These are phyloP conservation scores for Autographa pulchrina DNA, from an alignment of 2,888 invertebrate species.

Conservation along the genomic window DNA sequence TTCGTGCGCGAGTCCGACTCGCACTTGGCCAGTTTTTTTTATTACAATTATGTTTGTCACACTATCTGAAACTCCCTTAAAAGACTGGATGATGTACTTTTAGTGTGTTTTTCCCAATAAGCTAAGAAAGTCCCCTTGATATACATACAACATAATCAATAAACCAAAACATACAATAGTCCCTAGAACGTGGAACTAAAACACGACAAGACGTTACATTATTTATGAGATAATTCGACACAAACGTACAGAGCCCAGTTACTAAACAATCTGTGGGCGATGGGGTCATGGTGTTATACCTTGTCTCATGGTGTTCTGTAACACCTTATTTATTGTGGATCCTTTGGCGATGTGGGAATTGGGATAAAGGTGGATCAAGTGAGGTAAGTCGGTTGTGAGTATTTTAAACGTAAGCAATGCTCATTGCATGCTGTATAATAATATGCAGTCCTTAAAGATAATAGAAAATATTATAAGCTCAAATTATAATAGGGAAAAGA, in stretches of 20 bases:
- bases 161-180: too few species aligned
- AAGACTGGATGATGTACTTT: too few species aligned
- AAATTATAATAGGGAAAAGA: too few species aligned
- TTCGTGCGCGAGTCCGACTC: too few species aligned
- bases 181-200: not conserved
- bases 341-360: slow-evolving; percentile 49
- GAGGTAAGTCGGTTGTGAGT: not conserved
- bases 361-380: slow-evolving; percentile 16
- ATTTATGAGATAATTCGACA: slow-evolving; percentile 58
- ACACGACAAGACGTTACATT: slow-evolving; percentile 32
- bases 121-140: not conserved
- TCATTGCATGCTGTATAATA: too few species aligned
- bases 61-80: too few species aligned
- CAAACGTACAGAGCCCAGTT: slow-evolving; percentile 42
- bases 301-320: slow-evolving; percentile 62
- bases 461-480: too few species aligned
- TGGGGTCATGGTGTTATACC: slow-evolving; percentile 67
- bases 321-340: slow-evolving; percentile 62
- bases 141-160: not conserved
- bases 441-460: too few species aligned
- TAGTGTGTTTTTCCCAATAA: too few species aligned
- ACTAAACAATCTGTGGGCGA: slow-evolving; percentile 71
- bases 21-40: too few species aligned
- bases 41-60: too few species aligned
- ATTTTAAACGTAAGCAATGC: too few species aligned